These are phyloP conservation scores for Zalophus californianus DNA, from an alignment of 2,797 vertebrate genomes.

Conservation along the genomic window DNA sequence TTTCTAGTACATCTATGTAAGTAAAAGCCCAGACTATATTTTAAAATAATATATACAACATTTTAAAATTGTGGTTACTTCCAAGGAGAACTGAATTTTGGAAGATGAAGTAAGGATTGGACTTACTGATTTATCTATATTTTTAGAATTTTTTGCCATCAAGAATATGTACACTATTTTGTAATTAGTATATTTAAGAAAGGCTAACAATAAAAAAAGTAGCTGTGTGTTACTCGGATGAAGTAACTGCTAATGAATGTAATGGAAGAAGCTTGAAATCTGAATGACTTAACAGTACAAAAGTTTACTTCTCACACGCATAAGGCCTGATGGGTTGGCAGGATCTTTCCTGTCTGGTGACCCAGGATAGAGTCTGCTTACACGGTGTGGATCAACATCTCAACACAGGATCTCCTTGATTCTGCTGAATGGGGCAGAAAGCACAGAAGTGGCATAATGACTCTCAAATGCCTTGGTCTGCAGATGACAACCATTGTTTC, in stretches of 20 bases:
- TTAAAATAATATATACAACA: constrained; percentile 28
- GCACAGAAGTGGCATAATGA: neutral
- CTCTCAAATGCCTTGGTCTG: neutral
- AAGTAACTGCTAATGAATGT: neutral
- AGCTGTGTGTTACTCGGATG: neutral
- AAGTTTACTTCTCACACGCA: neutral
- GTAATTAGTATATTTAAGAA: neutral
- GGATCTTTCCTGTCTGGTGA: neutral
- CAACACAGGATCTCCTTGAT: neutral
- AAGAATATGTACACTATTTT: neutral
- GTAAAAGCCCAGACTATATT: neutral
- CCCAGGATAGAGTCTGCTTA: neutral
- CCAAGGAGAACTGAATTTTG: neutral
- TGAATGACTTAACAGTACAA: neutral
- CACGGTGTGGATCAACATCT: neutral
- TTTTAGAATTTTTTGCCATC: neutral
- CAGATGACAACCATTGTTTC: neutral
- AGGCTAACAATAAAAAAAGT: neutral
- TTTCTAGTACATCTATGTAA: constrained; percentile 2
- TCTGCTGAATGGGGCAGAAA: neutral
- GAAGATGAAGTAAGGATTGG: neutral
- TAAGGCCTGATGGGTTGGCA: neutral
- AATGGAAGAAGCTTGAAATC: neutral
- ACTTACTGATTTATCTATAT: neutral
- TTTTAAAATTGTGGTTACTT: constrained; percentile 25